phyloP scores from a whole-genome alignment of 2,797 vertebrate species.

The Siniperca undulata region DNA sequence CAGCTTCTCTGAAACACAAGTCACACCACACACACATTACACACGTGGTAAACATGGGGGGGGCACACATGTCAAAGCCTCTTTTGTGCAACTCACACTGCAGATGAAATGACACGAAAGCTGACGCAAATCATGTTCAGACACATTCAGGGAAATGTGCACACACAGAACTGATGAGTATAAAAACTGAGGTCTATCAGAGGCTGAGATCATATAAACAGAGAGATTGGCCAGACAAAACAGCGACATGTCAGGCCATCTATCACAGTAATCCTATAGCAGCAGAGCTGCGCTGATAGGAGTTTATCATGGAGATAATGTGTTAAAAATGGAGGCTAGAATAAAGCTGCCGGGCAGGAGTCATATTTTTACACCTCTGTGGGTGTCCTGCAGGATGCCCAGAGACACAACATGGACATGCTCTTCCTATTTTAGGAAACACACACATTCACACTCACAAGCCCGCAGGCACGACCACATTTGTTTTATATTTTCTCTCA shows the following conservation, averaged over 20 bases:
- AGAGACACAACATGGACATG: slow-evolving; percentile 28
- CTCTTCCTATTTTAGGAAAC: slow-evolving; percentile 48
- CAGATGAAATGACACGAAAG: slow-evolving; percentile 46
- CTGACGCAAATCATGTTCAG: slow-evolving; percentile 53
- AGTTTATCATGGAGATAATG: slow-evolving; percentile 43
- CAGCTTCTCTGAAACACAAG: slow-evolving; percentile 90
- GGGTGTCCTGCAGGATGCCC: slow-evolving; percentile 56
- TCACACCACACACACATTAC: slow-evolving; percentile 36
- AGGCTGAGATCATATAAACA: slow-evolving; percentile 60
- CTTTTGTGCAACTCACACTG: slow-evolving; percentile 37
- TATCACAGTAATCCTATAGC: slow-evolving; percentile 29
- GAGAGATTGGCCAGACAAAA: slow-evolving; percentile 57
- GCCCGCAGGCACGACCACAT: slow-evolving; percentile 38
- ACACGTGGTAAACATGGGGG: slow-evolving; percentile 25
- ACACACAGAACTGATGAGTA: slow-evolving; percentile 19
- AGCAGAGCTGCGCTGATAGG: slow-evolving; percentile 29
- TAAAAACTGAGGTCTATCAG: slow-evolving; percentile 49
- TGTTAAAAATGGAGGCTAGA: slow-evolving; percentile 34
- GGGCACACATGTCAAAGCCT: slow-evolving; percentile 27
- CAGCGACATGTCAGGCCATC: slow-evolving; percentile 38
- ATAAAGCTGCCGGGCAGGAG: slow-evolving; percentile 47
- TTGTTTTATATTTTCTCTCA: slow-evolving; percentile 33
- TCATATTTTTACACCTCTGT: slow-evolving; percentile 62
- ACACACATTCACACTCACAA: slow-evolving; percentile 30
- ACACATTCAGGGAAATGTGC: slow-evolving; percentile 45